Conservation (phyloP, 2,113 vertebrate species). For the Tetrao urogallus region DNA sequence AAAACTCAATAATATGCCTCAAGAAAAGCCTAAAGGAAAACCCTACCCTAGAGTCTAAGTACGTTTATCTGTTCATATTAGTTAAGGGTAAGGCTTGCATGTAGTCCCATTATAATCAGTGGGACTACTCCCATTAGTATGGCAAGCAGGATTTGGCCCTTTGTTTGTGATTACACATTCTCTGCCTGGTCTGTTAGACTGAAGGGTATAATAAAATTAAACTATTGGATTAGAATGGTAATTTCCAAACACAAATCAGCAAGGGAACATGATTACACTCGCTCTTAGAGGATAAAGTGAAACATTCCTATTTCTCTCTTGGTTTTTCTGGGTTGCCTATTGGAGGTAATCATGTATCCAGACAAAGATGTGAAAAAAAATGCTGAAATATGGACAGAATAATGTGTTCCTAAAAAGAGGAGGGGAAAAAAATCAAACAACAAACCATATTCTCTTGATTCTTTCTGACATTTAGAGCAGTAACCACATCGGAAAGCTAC, state of each 20-base stretch:
- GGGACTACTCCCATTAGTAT: slow-evolving; percentile 57
- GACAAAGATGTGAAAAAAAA: neutral
- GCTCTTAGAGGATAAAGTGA: slow-evolving; percentile 62
- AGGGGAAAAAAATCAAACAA: neutral
- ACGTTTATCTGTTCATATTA: slow-evolving; percentile 51
- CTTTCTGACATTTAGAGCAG: neutral
- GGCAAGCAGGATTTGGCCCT: slow-evolving; percentile 65
- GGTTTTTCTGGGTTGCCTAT: slow-evolving; percentile 51
- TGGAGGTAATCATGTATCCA: slow-evolving; percentile 38
- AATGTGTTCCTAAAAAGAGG: neutral
- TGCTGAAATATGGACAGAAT: neutral
- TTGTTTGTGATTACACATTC: slow-evolving; percentile 68
- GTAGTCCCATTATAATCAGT: slow-evolving; percentile 51
- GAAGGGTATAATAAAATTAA: slow-evolving; percentile 79
- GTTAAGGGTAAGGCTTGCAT: slow-evolving; percentile 50
- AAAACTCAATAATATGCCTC: neutral
- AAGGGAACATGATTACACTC: slow-evolving; percentile 71
- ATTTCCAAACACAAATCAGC: slow-evolving; percentile 76
- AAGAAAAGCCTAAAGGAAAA: slow-evolving; percentile 30
- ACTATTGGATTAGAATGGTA: slow-evolving; percentile 77
- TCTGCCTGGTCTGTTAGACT: slow-evolving; percentile 67
- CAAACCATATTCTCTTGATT: neutral
- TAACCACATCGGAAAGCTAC: neutral
- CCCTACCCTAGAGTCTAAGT: neutral
- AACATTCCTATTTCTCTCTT: slow-evolving; percentile 59